phyloP scores from a whole-genome alignment of 2,888 invertebrate species.

The Hirtodrosophila histrioides region DNA sequence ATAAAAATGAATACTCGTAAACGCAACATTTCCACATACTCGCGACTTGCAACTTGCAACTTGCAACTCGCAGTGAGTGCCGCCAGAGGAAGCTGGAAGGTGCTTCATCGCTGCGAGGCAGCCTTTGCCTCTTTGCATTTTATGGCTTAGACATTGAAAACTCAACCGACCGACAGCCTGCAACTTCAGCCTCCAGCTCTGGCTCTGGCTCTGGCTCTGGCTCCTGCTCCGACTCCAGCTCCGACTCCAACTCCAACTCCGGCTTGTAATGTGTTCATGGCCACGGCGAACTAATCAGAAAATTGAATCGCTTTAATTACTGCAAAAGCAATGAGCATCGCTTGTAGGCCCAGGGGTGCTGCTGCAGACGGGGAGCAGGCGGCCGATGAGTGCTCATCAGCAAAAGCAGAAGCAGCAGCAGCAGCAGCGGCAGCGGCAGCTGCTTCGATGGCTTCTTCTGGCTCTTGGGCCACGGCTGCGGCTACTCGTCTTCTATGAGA shows the following conservation, averaged over 20 bases:
- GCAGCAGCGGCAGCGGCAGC: conserved; percentile 5
- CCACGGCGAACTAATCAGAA: conserved; percentile 83
- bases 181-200: conserved; percentile 4
- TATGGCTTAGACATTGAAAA: conserved; percentile 53
- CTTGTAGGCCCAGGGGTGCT: conserved; percentile 27
- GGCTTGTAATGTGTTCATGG: conserved; percentile 68
- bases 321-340: conserved; percentile 81
- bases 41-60: conserved; percentile 39
- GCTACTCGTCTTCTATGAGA: conserved; percentile 76
- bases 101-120: neutral
- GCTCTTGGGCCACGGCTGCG: neutral
- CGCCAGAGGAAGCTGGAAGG: conserved; percentile 14
- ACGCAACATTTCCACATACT: conserved; percentile 49
- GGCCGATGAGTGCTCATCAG: conserved; percentile 57
- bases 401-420: conserved; percentile 4
- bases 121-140: conserved; percentile 67
- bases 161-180: conserved; percentile 18
- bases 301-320: conserved; percentile 84
- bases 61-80: conserved; percentile 49
- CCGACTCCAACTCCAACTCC: neutral
- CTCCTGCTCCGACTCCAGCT: conserved; percentile 4
- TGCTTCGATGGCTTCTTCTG: neutral
- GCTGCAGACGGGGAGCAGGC: conserved; percentile 14
- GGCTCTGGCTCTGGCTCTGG: conserved; percentile 11
- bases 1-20: conserved; percentile 25